Conservation (phyloP, 1,140 invertebrate species). For the Eumaeus atala region DNA sequence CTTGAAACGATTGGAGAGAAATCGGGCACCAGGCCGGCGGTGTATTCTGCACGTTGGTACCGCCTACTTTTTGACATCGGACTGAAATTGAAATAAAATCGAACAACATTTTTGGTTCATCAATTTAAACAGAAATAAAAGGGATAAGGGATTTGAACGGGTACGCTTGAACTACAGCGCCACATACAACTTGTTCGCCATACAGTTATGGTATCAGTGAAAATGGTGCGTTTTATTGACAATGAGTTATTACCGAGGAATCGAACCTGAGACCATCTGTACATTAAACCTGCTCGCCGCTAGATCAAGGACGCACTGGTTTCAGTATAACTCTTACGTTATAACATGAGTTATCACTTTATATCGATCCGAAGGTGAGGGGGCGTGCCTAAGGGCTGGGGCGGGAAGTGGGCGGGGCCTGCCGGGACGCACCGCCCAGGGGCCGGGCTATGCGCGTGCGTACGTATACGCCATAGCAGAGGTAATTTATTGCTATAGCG, state of each 20-base stretch:
- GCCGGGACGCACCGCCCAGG: conserved; percentile 27
- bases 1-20: no score
- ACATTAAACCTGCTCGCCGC: background rate
- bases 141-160: no score
- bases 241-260: background rate
- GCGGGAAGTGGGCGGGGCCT: conserved; percentile 26
- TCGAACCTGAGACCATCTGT: background rate
- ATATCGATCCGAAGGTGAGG: background rate
- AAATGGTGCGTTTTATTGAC: no score
- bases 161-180: no score
- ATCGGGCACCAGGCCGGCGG: no score
- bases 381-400: conserved; percentile 33
- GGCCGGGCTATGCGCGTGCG: conserved; percentile 42
- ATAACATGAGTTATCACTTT: background rate
- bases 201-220: no score
- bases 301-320: background rate
- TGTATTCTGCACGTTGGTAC: no score
- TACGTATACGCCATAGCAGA: conserved; percentile 10
- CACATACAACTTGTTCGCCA: no score
- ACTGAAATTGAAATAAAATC: no score
- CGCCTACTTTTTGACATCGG: no score
- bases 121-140: no score
- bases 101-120: no score
- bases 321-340: background rate
- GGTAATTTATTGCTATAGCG: background rate